Conservation (phyloP, 2,888 invertebrate species). For the Opisthograptis luteolata region DNA sequence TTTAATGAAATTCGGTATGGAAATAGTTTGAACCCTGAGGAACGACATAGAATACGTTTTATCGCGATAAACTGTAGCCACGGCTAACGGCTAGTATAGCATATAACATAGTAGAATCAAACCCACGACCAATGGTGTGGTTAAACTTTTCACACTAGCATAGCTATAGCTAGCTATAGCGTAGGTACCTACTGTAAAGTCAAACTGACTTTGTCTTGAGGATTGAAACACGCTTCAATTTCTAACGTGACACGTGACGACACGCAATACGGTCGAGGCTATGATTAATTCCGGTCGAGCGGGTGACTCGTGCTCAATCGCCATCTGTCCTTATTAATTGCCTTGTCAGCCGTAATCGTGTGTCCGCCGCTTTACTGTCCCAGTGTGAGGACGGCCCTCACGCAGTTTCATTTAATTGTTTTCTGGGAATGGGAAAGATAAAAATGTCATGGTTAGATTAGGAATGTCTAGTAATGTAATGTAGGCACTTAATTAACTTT, state of each 20-base stretch:
- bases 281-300: slow-evolving; percentile 80
- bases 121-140: no score
- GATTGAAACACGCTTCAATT: slow-evolving; percentile 24
- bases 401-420: slow-evolving; percentile 56
- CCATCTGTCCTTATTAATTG: slow-evolving; percentile 83
- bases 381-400: slow-evolving; percentile 44
- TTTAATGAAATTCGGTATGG: no score
- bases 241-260: slow-evolving; percentile 34
- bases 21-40: no score
- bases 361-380: slow-evolving; percentile 67
- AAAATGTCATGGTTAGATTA: slow-evolving; percentile 21
- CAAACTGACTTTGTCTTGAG: slow-evolving; percentile 10
- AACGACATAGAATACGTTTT: no score
- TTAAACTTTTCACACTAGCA: no score
- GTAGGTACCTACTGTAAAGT: no score
- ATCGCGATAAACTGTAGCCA: no score
- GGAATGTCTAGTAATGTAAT: slow-evolving; percentile 15
- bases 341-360: slow-evolving; percentile 80
- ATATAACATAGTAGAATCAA: no score
- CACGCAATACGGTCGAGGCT: slow-evolving; percentile 64
- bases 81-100: no score
- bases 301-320: slow-evolving; percentile 82
- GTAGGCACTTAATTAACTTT: no score
- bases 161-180: no score
- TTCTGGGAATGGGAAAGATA: slow-evolving; percentile 35